Evolutionary conservation across 2,113 vertebrate species (phyloP).

Genomic region (Osmerus eperlanus): DNA sequence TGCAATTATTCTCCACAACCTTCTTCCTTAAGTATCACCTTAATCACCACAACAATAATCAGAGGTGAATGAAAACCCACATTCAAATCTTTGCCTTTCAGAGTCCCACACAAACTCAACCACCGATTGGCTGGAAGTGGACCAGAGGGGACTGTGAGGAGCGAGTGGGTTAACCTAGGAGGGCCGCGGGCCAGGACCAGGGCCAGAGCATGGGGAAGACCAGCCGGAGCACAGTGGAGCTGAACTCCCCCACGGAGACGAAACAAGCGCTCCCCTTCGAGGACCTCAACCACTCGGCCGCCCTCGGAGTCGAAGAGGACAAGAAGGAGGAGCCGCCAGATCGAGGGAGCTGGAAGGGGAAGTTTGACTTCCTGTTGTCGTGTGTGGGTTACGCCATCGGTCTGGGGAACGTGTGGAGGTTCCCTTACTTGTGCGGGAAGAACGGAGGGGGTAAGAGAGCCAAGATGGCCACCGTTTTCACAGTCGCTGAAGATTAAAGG

Average conservation of each 20-base stretch:
- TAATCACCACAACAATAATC: no score
- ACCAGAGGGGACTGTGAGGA: constrained; percentile 29
- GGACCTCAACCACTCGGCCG: constrained; percentile 35
- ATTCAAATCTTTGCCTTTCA: no score
- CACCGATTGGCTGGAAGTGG: no score
- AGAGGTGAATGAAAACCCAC: no score
- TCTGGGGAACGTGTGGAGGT: constrained; percentile 89
- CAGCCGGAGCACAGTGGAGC: constrained; percentile 73
- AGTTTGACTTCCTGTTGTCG: constrained; percentile 88
- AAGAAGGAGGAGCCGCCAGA: constrained; percentile 69
- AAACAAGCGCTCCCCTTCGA: constrained; percentile 78
- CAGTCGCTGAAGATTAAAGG: no score
- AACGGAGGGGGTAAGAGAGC: constrained; percentile 84
- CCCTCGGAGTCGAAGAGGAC: constrained; percentile 41
- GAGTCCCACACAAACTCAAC: no score
- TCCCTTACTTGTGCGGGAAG: constrained; percentile 90
- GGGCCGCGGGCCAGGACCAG: no score
- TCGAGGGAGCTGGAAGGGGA: constrained; percentile 87
- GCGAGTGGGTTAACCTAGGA: no score
- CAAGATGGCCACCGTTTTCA: background rate
- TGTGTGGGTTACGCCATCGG: constrained; percentile 88
- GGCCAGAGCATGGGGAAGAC: constrained; percentile 77
- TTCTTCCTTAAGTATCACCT: no score
- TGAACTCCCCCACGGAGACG: constrained; percentile 75
- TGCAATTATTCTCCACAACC: no score